Evolutionary conservation across 2,113 vertebrate genomes (phyloP), one percentile per base, ranked within the genome.

Genomic region (Acrocephalus kingi): DNA sequence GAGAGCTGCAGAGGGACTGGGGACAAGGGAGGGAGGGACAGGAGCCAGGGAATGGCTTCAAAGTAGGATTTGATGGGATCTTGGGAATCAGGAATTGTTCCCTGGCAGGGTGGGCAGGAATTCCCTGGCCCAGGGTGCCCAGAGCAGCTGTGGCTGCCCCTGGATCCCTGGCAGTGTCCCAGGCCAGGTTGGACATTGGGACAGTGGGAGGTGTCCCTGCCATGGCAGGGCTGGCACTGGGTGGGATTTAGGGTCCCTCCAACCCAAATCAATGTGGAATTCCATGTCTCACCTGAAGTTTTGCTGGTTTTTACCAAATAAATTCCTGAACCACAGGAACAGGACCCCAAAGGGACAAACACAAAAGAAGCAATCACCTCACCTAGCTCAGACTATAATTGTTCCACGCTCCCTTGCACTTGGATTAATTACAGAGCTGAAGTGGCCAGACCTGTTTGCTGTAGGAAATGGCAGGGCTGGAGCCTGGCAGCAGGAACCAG

Each of bases 221-320:
- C 73, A 54, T 27, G 73, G 55, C 63, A 37, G 37, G 48, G 54
- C 7, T 27, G 73, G 23, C 3, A 24, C 7, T 28, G 74, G 48
- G 0, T 9, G 66, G 4, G 24, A 1, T 63, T 2, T 48, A 0
- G 0, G 15, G 25, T 30, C 25, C 3, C 15, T 63, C 3, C 24
- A 1, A 3, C 11, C 35, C 67, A 64, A 11, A 4, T 6, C 58
- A 27, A 1, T 19, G 3, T 66, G 27, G 20, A 13, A 43, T 37
- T 59, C 52, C 45, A 28, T 10, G 37, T 66, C 73, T 46, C 33
- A 61, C 52, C 51, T 10, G 30, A 17, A 24, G 35, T 3, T 41
- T 30, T 41, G 61, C 7, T 43, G 0, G 21, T 83, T 31, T 23
- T 66, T 64, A 39, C 16, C 10, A 8, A 56, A 27, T 27, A 8